Evolutionary conservation across 2,113 vertebrate genomes (phyloP).

Genomic region (Anguilla rostrata): DNA sequence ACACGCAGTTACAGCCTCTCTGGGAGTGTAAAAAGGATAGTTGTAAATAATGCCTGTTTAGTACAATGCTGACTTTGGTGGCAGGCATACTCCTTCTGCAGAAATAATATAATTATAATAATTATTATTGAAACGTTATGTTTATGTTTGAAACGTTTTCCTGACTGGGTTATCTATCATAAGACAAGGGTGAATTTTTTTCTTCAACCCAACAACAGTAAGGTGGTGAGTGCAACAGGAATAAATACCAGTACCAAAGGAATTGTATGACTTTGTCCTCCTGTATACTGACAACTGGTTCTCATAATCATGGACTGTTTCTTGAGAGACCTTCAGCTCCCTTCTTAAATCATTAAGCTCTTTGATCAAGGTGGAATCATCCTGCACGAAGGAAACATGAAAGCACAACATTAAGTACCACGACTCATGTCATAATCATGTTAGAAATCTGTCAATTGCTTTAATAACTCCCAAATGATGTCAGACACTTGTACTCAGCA

Average conservation of each 20-base stretch:
- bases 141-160: too few species aligned
- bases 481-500: not conserved
- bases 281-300: constrained; percentile 42
- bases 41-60: too few species aligned
- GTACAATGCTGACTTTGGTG: too few species aligned
- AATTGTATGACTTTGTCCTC: constrained; percentile 50
- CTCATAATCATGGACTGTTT: constrained; percentile 43
- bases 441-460: too few species aligned
- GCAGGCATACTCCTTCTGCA: too few species aligned
- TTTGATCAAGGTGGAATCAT: constrained; percentile 59
- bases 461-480: not conserved
- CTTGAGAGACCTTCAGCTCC: constrained; percentile 48
- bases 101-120: too few species aligned
- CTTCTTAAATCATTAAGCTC: constrained; percentile 61
- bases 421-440: not conserved
- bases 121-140: too few species aligned
- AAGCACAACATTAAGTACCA: constrained; percentile 20
- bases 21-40: too few species aligned
- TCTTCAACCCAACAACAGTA: not conserved
- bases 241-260: constrained; percentile 55
- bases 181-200: not conserved
- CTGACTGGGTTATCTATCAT: not conserved
- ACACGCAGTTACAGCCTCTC: too few species aligned
- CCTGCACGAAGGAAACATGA: constrained; percentile 53
- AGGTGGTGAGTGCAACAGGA: too few species aligned